A percentile compares a stretch with the other conserved stretches of the same genome.
Evolutionary conservation across 1,140 invertebrate species (phyloP).

Genomic region (Halesus radiatus): DNA sequence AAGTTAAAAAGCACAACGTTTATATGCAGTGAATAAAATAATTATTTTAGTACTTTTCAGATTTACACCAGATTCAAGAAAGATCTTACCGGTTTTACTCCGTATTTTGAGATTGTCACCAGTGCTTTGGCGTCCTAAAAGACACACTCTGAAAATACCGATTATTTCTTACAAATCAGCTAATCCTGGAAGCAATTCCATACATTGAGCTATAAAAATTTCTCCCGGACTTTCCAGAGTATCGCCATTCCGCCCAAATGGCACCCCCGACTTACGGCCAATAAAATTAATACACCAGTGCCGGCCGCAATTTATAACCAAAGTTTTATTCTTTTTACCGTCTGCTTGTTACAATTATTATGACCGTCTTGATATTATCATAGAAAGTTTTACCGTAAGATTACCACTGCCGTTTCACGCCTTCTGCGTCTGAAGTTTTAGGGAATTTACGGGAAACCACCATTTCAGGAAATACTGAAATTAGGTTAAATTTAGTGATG

Average conservation of each 20-base stretch:
- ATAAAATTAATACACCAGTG: constrained; percentile 52
- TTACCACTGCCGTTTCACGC: constrained; percentile 7
- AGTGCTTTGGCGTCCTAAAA: too few species aligned
- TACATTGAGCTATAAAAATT: constrained; percentile 32
- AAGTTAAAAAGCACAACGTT: too few species aligned
- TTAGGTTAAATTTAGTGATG: too few species aligned
- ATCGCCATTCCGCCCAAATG: background rate
- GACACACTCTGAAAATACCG: too few species aligned
- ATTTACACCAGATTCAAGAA: too few species aligned
- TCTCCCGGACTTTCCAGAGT: constrained; percentile 13
- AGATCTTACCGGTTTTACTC: too few species aligned
- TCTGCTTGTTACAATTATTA: constrained; percentile 50
- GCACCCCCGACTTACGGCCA: constrained; percentile 2
- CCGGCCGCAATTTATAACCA: constrained; percentile 47
- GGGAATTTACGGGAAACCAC: too few species aligned
- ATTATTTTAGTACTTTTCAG: too few species aligned
- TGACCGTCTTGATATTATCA: constrained; percentile 30
- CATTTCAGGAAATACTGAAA: too few species aligned
- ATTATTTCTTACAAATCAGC: constrained; percentile 10
- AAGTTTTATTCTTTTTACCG: constrained; percentile 52
- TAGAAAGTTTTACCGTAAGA: constrained; percentile 44
- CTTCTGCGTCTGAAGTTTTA: background rate
- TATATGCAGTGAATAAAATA: too few species aligned
- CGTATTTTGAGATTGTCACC: too few species aligned
- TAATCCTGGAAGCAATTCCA: constrained; percentile 9